Percentiles rank a stretch among this genome's conserved stretches.
These are phyloP conservation scores for Latheticus oryzae DNA, from an alignment of 2,888 invertebrate genomes.

Conservation along the genomic window DNA sequence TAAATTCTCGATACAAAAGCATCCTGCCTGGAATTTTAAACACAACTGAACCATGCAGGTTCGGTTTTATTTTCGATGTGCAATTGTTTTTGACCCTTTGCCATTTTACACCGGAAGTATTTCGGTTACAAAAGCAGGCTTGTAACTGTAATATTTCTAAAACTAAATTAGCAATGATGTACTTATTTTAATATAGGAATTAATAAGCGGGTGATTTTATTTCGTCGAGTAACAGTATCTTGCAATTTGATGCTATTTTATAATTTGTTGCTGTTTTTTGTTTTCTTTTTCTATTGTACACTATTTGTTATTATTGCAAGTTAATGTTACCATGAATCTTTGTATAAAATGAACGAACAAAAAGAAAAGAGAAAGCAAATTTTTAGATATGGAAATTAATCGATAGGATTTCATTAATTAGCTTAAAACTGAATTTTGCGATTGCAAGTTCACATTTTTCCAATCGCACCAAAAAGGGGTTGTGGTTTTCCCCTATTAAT, in stretches of 20 bases:
- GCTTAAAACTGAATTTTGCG: slow-evolving; percentile 40
- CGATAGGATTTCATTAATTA: slow-evolving; percentile 39
- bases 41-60: slow-evolving; percentile 17
- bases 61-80: slow-evolving; percentile 38
- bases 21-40: slow-evolving; percentile 41
- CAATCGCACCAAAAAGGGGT: slow-evolving; percentile 49
- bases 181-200: slow-evolving; percentile 34
- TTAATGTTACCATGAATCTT: slow-evolving; percentile 57
- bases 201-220: slow-evolving; percentile 29
- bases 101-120: slow-evolving; percentile 30
- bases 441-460: slow-evolving; percentile 36
- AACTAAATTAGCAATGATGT: slow-evolving; percentile 28
- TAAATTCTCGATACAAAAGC: slow-evolving; percentile 32
- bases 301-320: slow-evolving; percentile 54
- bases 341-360: slow-evolving; percentile 58
- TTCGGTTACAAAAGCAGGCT: slow-evolving; percentile 23
- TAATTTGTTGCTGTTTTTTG: slow-evolving; percentile 49
- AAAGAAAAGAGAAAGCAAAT: slow-evolving; percentile 46
- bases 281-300: slow-evolving; percentile 50
- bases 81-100: slow-evolving; percentile 37
- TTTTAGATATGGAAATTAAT: slow-evolving; percentile 44
- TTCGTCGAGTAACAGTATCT: slow-evolving; percentile 47
- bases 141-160: slow-evolving; percentile 23
- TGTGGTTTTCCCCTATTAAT: slow-evolving; percentile 57
- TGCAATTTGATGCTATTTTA: slow-evolving; percentile 49